Evolutionary conservation across 2,888 invertebrate genomes (phyloP), one percentile per base, ranked within the genome.

Genomic region (Choreutis nemorana): DNA sequence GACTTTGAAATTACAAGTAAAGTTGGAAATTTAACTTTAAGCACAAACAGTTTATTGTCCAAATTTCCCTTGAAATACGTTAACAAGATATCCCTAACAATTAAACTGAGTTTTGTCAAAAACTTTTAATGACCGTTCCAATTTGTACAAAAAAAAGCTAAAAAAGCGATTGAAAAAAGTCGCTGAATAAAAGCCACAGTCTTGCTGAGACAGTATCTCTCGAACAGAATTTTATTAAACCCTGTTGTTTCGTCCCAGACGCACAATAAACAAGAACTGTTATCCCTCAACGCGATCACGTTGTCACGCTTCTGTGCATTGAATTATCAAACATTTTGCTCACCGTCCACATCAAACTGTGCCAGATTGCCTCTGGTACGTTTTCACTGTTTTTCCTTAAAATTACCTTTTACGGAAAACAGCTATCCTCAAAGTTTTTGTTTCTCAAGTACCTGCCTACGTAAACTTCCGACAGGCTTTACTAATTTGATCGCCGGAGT

Each of bases 51-150:
- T 23, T 33, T 31, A 26, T 34, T 31, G 28, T 34, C 34, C 31
- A 26, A 14, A 26, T 24, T 26, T 34, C 26, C 35, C 36, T 33
- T 28, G 42, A 44, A 48, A 15, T 14, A 48, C 47, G 48, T 49
- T 64, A 60, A 62, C 64, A 53, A 67, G 64, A 62, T 60, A 60
- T 59, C 63, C 51, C 47, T 58, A 54, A 61, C 63, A 67, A 66
- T 68, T 64, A 65, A 57, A 66, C 46, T 49, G 42, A 37, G 50
- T 44, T 53, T 55, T 60, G 53, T 66, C 62, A 57, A 61, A 61
- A 73, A 72, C 58, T 72, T 73, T 68, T 72, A 73, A 73, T 64
- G 68, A 63, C 54, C 56, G 57, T 53, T 55, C 52, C 50, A 56
- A 51, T 66, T 64, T 54, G 47, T 42, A 37, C 35, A 37, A 38